Percentiles rank a stretch among this genome's conserved stretches.
Evolutionary conservation across 37 sponge, comb jelly and placozoan species (phyloP).

Genomic region (Agelas oroides): DNA sequence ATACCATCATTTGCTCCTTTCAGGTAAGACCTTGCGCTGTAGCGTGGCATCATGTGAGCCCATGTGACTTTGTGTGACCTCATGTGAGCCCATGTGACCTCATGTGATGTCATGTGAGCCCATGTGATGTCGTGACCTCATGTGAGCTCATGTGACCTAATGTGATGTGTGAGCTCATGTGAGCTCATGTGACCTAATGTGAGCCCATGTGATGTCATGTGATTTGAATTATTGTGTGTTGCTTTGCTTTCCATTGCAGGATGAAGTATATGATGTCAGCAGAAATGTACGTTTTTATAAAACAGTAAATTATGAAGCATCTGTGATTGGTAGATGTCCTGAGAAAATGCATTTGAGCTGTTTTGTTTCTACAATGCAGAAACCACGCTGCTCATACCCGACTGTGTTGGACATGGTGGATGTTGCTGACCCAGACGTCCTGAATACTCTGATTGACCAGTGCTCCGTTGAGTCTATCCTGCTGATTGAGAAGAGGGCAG

Average conservation of each 20-base stretch:
- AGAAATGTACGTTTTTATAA: slow-evolving; percentile 33
- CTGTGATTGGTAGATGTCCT: no score
- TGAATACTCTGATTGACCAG: slow-evolving; percentile 80
- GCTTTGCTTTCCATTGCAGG: slow-evolving; percentile 10
- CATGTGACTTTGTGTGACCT: no score
- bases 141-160: no score
- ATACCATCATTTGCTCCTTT: no score
- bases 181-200: no score
- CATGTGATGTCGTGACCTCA: no score
- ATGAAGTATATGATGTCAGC: slow-evolving; percentile 45
- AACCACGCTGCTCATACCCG: slow-evolving; percentile 55
- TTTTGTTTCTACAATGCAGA: background rate
- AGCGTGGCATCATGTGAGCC: background rate
- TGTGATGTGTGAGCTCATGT: background rate
- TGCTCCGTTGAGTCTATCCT: slow-evolving; percentile 37
- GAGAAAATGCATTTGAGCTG: no score
- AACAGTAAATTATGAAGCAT: no score
- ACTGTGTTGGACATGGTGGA: slow-evolving; percentile 74
- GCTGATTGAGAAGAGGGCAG: slow-evolving; percentile 40
- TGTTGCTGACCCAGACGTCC: slow-evolving; percentile 63
- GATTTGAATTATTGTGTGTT: no score
- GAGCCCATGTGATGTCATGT: no score
- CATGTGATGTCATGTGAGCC: background rate
- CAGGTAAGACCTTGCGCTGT: no score
- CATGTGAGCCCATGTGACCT: no score